Evolutionary conservation across 2,888 invertebrate genomes (phyloP), one percentile per base, ranked within the genome.

Genomic region (Zygaena filipendulae): DNA sequence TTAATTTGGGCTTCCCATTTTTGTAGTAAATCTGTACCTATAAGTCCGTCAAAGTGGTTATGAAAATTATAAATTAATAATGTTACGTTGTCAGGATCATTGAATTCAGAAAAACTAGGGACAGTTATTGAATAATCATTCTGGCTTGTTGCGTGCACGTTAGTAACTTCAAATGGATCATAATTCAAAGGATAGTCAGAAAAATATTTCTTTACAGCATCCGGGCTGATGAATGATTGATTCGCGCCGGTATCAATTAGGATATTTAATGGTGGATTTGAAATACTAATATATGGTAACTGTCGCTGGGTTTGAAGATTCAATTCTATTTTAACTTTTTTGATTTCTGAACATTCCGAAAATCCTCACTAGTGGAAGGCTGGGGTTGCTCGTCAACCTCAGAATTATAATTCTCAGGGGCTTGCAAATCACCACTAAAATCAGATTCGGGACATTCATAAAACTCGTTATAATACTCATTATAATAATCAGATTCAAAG

Each of bases 71-170:
- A 10, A 25, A 39, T 25, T 19, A 33, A 39, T 11, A 33, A 14
- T 11, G 21, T 33, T 1, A 32, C 35, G 4, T 29, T 13, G 8
- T 21, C 23, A 11, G 2, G 9, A 6, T 23, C 24, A 7, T 38
- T 35, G 26, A 42, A 40, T 22, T 43, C 43, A 1, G 22, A 11
- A 29, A 42, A 42, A 21, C 34, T 36, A 2, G 37, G 52, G 21
- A 49, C 2, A 0, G 36, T 43, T 8, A 50, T 41, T 1, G 49
- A 50, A 32, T 43, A 42, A 3, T 49, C 25, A 13, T 35, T 45
- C 5, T 36, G 12, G 13, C 22, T 43, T 1, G 38, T 38, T 0
- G 39, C 45, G 11, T 50, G 48, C 2, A 48, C 25, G 9, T n/a
- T n/a, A n/a, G n/a, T n/a, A n/a, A n/a, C n/a, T n/a, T n/a, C n/a